phyloP scores from a whole-genome alignment of 2,888 invertebrate species.

The Agrotis segetum region DNA sequence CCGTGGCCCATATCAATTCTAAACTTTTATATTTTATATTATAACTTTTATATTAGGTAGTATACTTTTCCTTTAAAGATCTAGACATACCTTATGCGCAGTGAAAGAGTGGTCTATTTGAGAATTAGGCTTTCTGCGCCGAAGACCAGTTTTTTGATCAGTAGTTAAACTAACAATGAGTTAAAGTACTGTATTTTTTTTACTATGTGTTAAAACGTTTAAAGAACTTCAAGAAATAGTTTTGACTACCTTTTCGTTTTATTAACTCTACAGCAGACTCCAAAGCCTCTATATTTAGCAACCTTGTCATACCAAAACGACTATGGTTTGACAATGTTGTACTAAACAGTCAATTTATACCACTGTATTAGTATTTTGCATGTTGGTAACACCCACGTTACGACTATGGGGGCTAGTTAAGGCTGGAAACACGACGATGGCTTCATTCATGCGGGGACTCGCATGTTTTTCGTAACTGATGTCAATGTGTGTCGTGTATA shows the following conservation, averaged over 20 bases:
- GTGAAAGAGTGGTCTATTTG: too few relatives aligned
- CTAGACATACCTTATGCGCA: too few relatives aligned
- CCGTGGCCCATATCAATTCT: too few relatives aligned
- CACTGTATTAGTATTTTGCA: constrained; percentile 55
- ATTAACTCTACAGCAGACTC: too few relatives aligned
- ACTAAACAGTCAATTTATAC: constrained; percentile 68
- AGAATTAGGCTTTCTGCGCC: too few relatives aligned
- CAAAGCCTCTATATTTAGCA: constrained; percentile 1
- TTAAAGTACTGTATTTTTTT: too few relatives aligned
- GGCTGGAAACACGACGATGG: constrained; percentile 47
- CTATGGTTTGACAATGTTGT: constrained; percentile 59
- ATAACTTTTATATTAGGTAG: too few relatives aligned
- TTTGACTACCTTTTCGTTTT: neutral
- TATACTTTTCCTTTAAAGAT: too few relatives aligned
- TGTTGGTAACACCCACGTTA: constrained; percentile 63
- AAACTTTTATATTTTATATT: too few relatives aligned
- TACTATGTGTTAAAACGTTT: neutral
- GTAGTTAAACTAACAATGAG: too few relatives aligned
- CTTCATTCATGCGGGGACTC: constrained; percentile 54
- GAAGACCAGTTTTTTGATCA: too few relatives aligned
- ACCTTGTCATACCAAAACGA: constrained; percentile 38
- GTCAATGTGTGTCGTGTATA: constrained; percentile 24
- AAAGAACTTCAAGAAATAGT: neutral
- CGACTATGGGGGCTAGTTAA: constrained; percentile 46
- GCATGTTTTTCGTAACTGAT: constrained; percentile 50